A percentile compares a stretch with the other conserved stretches of the same genome.
Evolutionary conservation across 2,113 vertebrate species (phyloP).

Genomic region (Festucalex cinctus): DNA sequence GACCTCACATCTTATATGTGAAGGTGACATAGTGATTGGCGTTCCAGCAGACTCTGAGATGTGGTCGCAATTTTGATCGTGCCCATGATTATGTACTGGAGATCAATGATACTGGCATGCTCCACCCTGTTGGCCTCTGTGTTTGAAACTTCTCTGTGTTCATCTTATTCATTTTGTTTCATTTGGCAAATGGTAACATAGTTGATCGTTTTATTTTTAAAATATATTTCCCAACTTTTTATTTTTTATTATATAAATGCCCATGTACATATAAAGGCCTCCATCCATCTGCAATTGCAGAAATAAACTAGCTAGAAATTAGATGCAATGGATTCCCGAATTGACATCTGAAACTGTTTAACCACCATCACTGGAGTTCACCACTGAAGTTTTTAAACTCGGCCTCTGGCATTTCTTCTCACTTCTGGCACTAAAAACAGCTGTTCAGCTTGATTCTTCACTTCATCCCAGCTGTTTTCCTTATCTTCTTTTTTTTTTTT

Average conservation of each 20-base stretch:
- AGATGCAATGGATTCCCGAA: too few species aligned
- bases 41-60: background rate
- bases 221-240: too few species aligned
- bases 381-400: background rate
- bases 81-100: background rate
- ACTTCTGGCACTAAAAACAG: conserved; percentile 13
- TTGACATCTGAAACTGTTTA: conserved; percentile 12
- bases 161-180: background rate
- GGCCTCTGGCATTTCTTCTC: conserved; percentile 8
- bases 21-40: background rate
- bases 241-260: background rate
- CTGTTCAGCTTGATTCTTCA: conserved; percentile 21
- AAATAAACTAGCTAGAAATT: too few species aligned
- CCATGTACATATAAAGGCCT: background rate
- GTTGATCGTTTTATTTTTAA: background rate
- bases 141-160: background rate
- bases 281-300: too few species aligned
- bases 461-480: conserved; percentile 42
- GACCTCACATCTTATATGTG: too few species aligned
- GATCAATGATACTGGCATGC: background rate
- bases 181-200: background rate
- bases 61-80: background rate
- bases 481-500: background rate
- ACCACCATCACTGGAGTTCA: conserved; percentile 11
- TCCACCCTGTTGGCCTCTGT: background rate